Percentiles rank a stretch among this genome's conserved stretches.
Conservation (phyloP, 1,140 invertebrate genomes). For the Psilanteris sp. region DNA sequence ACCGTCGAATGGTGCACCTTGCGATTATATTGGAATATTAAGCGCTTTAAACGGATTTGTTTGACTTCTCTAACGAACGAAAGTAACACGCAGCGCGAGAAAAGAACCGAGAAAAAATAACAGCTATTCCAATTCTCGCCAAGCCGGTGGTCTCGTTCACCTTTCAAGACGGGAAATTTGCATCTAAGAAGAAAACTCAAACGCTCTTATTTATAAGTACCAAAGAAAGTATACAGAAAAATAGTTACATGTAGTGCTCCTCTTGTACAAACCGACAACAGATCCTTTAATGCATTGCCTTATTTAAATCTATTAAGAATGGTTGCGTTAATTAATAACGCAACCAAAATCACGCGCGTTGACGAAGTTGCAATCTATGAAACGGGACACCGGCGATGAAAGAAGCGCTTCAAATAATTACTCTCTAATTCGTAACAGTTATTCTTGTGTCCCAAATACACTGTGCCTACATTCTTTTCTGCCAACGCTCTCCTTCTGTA, state of each 20-base stretch:
- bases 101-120: constrained; percentile 41
- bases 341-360: constrained; percentile 29
- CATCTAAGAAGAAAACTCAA: constrained; percentile 76
- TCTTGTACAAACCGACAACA: no score
- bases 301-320: constrained; percentile 48
- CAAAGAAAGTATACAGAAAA: constrained; percentile 64
- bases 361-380: no score
- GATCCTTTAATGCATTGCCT: no score
- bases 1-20: no score
- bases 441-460: constrained; percentile 61
- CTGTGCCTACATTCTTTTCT: constrained; percentile 53
- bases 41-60: constrained; percentile 33
- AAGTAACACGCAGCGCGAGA: constrained; percentile 60
- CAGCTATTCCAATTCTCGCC: background rate
- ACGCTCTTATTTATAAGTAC: constrained; percentile 70
- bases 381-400: no score
- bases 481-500: constrained; percentile 48
- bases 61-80: constrained; percentile 68
- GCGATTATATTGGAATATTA: constrained; percentile 3
- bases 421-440: constrained; percentile 58
- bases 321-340: no score
- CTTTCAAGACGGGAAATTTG: constrained; percentile 67
- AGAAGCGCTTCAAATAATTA: constrained; percentile 48
- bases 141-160: constrained; percentile 7
- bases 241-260: constrained; percentile 53